Percentiles rank a stretch among this genome's conserved stretches.
Evolutionary conservation across 1,140 invertebrate genomes (phyloP).

Genomic region (Papilio aristodemus): DNA sequence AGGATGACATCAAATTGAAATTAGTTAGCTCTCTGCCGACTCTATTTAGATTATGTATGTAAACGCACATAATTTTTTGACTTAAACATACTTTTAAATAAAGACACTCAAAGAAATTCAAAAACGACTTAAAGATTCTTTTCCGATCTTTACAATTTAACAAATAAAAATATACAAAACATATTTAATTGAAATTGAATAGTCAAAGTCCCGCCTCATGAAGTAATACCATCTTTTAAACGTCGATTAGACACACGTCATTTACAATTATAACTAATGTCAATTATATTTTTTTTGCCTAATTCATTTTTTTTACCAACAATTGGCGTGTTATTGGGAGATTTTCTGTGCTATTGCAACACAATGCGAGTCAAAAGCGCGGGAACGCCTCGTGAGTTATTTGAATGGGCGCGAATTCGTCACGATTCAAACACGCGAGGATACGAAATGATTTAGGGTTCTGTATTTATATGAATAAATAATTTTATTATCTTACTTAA

Average conservation of each 20-base stretch:
- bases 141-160: too few species aligned
- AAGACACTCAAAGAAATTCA: too few species aligned
- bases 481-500: too few species aligned
- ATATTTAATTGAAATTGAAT: constrained; percentile 37
- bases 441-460: constrained; percentile 50
- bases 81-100: too few species aligned
- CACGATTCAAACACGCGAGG: constrained; percentile 51
- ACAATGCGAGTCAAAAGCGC: constrained; percentile 59
- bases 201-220: constrained; percentile 53
- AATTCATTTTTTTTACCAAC: constrained; percentile 55
- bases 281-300: constrained; percentile 53
- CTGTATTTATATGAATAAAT: not conserved
- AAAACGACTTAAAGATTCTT: too few species aligned
- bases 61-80: too few species aligned
- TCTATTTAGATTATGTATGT: too few species aligned
- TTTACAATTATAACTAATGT: constrained; percentile 52
- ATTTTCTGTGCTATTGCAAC: constrained; percentile 70
- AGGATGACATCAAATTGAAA: too few species aligned
- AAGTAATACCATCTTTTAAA: constrained; percentile 43
- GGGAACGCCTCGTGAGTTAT: constrained; percentile 65
- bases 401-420: constrained; percentile 59
- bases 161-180: constrained; percentile 20
- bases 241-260: constrained; percentile 48
- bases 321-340: constrained; percentile 55
- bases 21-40: too few species aligned